phyloP scores from a whole-genome alignment of 2,888 invertebrate species.

The Dusona sp. region DNA sequence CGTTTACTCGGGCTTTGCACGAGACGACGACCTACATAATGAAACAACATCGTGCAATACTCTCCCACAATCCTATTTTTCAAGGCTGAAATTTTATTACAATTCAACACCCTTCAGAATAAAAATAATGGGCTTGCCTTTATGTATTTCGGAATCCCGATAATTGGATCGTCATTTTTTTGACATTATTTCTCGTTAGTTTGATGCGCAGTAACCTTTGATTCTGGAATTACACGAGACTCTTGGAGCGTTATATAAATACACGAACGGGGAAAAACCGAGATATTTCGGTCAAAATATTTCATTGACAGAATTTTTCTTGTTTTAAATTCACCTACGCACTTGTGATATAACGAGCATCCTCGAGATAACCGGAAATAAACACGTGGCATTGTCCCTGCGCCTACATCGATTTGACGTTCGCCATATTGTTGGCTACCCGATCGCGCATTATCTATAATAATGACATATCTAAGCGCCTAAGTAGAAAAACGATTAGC shows the following conservation, averaged over 20 bases:
- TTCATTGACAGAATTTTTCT: background rate
- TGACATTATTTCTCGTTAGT: background rate
- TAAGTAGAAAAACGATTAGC: background rate
- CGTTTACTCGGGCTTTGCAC: constrained; percentile 25
- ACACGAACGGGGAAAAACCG: background rate
- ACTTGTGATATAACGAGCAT: background rate
- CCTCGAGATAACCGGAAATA: constrained; percentile 47
- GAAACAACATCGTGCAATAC: constrained; percentile 31
- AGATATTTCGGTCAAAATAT: background rate
- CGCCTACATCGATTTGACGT: constrained; percentile 76
- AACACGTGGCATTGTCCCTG: constrained; percentile 78
- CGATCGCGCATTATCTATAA: constrained; percentile 3
- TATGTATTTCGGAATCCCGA: background rate
- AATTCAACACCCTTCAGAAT: background rate
- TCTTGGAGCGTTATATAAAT: background rate
- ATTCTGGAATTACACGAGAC: constrained; percentile 6
- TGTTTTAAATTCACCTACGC: background rate
- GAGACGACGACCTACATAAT: constrained; percentile 58
- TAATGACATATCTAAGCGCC: background rate
- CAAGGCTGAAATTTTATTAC: background rate
- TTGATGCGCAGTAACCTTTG: constrained; percentile 59
- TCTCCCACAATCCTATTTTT: background rate
- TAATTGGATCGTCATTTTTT: constrained; percentile 1
- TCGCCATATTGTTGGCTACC: constrained; percentile 68
- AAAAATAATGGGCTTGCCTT: background rate